phyloP scores from a whole-genome alignment of 2,797 vertebrate genomes.

The Linurgus olivaceus region DNA sequence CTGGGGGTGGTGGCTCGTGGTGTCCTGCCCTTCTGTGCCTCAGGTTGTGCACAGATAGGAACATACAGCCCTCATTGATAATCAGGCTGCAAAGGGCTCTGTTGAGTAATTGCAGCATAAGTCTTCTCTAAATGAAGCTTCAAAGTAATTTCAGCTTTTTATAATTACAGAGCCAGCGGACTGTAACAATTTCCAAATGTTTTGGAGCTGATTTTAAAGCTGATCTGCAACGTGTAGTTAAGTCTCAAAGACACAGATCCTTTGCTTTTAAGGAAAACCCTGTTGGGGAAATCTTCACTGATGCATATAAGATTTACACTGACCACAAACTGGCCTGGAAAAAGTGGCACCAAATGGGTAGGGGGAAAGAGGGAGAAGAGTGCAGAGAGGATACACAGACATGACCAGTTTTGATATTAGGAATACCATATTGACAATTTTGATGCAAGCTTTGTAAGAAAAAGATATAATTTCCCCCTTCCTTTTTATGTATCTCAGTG shows the following conservation, averaged over 20 bases:
- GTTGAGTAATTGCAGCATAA: constrained; percentile 48
- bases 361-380: not conserved
- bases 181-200: constrained; percentile 65
- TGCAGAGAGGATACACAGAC: not conserved
- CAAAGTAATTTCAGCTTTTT: constrained; percentile 63
- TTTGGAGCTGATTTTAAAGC: constrained; percentile 18
- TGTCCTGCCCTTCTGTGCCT: not conserved
- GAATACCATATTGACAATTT: not conserved
- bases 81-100: constrained; percentile 44
- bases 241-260: not conserved
- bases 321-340: not conserved
- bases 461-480: accelerated
- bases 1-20: not conserved
- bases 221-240: not conserved
- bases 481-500: not conserved
- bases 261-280: not conserved
- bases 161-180: constrained; percentile 53
- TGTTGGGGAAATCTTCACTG: not conserved
- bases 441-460: not conserved
- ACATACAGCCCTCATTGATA: not conserved
- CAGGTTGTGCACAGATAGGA: not conserved
- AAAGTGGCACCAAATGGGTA: accelerated
- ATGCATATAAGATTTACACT: not conserved
- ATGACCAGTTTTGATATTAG: not conserved
- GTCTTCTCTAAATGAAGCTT: constrained; percentile 40